phyloP scores from a whole-genome alignment of 2,797 vertebrate species.

The Acrossocheilus wenchowensis region DNA sequence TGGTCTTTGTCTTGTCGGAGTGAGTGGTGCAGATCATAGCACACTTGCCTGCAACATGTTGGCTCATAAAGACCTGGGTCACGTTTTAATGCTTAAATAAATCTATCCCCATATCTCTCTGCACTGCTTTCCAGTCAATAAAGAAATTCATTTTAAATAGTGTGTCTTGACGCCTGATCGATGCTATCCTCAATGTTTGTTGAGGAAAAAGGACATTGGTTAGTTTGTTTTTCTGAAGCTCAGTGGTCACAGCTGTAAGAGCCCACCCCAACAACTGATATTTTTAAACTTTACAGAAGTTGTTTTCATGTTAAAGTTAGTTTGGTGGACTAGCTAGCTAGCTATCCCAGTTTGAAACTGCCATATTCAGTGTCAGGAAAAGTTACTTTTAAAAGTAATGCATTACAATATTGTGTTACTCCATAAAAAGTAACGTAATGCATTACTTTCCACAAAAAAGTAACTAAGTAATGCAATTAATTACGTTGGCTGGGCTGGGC shows the following conservation, averaged over 20 bases:
- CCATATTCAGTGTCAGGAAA: no score
- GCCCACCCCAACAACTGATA: not conserved
- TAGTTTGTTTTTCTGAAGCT: not conserved
- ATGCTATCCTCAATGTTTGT: not conserved
- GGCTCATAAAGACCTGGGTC: not conserved
- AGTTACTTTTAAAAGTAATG: no score
- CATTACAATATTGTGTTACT: no score
- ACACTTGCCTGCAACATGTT: not conserved
- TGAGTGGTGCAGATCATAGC: not conserved
- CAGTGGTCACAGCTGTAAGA: not conserved
- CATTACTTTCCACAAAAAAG: no score
- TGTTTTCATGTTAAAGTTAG: conserved; percentile 1
- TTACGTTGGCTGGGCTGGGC: no score
- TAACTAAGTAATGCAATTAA: no score
- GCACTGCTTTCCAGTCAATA: not conserved
- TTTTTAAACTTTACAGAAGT: not conserved
- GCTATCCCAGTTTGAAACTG: no score
- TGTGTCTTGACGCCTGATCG: not conserved
- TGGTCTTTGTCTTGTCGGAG: not conserved
- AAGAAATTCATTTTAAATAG: not conserved
- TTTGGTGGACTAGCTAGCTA: not conserved
- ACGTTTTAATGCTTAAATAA: not conserved
- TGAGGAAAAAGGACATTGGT: not conserved
- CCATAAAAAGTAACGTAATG: no score
- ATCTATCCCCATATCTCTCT: not conserved